Evolutionary conservation across 1,140 invertebrate genomes (phyloP).

Genomic region (Drosophila punjabiensis): DNA sequence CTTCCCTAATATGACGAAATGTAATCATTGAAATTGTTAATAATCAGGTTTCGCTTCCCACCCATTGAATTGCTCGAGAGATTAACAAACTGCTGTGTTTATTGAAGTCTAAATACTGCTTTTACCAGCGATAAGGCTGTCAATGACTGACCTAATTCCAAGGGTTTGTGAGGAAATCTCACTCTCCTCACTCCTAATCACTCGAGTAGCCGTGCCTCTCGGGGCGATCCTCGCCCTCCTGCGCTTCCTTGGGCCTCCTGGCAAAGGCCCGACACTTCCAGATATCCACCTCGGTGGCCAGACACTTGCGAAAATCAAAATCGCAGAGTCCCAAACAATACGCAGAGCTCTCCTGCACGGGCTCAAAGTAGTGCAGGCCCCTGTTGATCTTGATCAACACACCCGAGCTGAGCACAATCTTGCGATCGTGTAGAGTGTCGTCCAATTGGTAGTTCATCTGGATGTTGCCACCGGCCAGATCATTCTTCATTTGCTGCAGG

Average conservation of each 20-base stretch:
- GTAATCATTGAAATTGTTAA: background rate
- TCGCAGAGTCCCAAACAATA: conserved; percentile 64
- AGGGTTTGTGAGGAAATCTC: conserved; percentile 3
- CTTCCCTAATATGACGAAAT: conserved; percentile 48
- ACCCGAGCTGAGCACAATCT: conserved; percentile 72
- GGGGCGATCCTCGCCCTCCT: conserved; percentile 21
- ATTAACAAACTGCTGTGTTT: conserved; percentile 44
- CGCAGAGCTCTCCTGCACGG: conserved; percentile 9
- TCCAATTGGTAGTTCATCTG: conserved; percentile 73
- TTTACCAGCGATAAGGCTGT: conserved; percentile 30
- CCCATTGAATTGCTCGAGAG: conserved; percentile 9
- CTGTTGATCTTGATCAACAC: conserved; percentile 66
- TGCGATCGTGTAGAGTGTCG: conserved; percentile 68
- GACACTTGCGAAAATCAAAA: conserved; percentile 73
- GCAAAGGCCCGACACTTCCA: conserved; percentile 74
- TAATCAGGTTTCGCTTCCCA: conserved; percentile 1
- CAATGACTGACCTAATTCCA: conserved; percentile 20
- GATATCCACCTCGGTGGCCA: conserved; percentile 68
- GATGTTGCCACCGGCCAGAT: conserved; percentile 67
- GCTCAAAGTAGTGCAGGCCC: conserved; percentile 72
- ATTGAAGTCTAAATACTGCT: conserved; percentile 14
- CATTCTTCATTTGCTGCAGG: conserved; percentile 60
- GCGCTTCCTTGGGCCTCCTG: conserved; percentile 33
- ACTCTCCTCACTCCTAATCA: conserved; percentile 30
- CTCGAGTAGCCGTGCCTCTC: conserved; percentile 34